A percentile compares a stretch with the other conserved stretches of the same genome.
These are phyloP conservation scores for Anomalospiza imberbis DNA, from an alignment of 2,797 vertebrate genomes.

Conservation along the genomic window DNA sequence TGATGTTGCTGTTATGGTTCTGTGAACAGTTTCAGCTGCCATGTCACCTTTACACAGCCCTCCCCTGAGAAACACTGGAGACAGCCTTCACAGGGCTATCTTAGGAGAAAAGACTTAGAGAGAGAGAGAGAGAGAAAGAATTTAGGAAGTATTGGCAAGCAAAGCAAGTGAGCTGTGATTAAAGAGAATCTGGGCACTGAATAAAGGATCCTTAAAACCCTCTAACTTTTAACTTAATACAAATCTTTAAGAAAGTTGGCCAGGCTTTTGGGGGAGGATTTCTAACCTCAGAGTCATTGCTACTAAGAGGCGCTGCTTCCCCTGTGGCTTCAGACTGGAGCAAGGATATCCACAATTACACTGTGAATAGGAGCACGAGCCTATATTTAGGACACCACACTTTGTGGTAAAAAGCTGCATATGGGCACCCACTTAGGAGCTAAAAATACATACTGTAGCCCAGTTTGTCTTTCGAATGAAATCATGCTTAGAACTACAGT, in stretches of 20 bases:
- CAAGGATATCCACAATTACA: slow-evolving; percentile 72
- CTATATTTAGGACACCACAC: slow-evolving; percentile 71
- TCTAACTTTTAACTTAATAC: not conserved
- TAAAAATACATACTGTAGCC: slow-evolving; percentile 67
- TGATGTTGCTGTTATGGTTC: not conserved
- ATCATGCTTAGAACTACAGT: slow-evolving; percentile 19
- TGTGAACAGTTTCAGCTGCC: not conserved
- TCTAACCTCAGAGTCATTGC: slow-evolving; percentile 37
- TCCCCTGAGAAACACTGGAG: not conserved
- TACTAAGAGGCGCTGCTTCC: slow-evolving; percentile 37
- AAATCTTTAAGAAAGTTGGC: not conserved
- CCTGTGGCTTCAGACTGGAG: slow-evolving; percentile 64
- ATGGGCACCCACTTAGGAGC: slow-evolving; percentile 66
- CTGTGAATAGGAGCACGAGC: slow-evolving; percentile 49
- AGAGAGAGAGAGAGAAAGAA: not conserved
- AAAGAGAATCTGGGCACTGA: not conserved
- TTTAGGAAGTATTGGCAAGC: not conserved
- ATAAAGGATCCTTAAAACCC: not conserved
- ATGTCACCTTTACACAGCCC: not conserved
- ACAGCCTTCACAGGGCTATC: not conserved
- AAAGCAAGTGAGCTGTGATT: not conserved
- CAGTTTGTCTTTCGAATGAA: slow-evolving; percentile 66
- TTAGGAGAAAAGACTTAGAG: not conserved
- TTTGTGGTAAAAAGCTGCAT: slow-evolving; percentile 62
- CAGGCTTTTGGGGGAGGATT: not conserved